A percentile compares a stretch with the other conserved stretches of the same genome.
phyloP scores from a whole-genome alignment of 2,888 invertebrate species.

The Trachelus iudaicus region DNA sequence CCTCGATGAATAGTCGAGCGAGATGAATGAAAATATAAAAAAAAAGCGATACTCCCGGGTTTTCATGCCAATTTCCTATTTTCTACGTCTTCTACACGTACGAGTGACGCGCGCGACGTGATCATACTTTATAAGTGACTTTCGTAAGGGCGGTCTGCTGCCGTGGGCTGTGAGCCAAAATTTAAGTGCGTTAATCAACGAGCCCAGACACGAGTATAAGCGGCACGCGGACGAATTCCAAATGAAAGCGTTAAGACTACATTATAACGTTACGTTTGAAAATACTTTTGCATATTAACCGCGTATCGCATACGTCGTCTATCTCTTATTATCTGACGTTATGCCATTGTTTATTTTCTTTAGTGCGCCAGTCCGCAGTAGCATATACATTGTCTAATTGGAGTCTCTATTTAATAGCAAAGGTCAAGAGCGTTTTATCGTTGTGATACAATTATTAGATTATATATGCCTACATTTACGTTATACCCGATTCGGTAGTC shows the following conservation, averaged over 20 bases:
- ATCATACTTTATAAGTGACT: slow-evolving; percentile 1
- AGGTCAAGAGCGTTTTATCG: slow-evolving; percentile 43
- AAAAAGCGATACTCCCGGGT: neutral
- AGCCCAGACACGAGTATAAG: neutral
- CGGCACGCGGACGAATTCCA: neutral
- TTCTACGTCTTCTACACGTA: neutral
- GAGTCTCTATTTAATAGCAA: slow-evolving; percentile 24
- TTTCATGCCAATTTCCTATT: neutral
- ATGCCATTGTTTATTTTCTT: neutral
- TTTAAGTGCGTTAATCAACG: slow-evolving; percentile 18
- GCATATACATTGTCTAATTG: slow-evolving; percentile 39
- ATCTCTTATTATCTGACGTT: neutral
- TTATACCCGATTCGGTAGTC: neutral
- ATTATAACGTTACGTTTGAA: neutral
- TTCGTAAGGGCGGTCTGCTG: slow-evolving; percentile 27
- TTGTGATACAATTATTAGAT: slow-evolving; percentile 36
- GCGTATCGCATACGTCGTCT: neutral
- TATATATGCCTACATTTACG: slow-evolving; percentile 3
- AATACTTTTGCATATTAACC: slow-evolving; percentile 1
- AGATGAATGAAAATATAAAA: neutral
- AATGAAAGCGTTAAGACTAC: neutral
- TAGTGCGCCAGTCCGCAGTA: neutral
- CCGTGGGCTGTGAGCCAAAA: slow-evolving; percentile 37
- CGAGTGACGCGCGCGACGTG: slow-evolving; percentile 1
- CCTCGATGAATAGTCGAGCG: neutral